Conservation (phyloP, 2,888 invertebrate genomes). For the Automeris io region DNA sequence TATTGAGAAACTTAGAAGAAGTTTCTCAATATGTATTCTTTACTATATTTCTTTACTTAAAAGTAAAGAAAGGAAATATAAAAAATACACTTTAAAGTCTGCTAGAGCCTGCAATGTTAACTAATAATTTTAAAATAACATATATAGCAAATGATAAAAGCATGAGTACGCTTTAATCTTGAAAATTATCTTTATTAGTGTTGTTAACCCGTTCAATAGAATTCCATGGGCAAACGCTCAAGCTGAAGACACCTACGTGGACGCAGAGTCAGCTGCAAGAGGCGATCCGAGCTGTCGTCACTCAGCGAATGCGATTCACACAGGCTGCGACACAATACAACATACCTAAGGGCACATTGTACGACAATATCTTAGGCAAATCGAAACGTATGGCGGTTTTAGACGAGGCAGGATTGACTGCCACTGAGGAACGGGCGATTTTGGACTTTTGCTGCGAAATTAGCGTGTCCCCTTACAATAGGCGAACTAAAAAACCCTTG, state of each 20-base stretch:
- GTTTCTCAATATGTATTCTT: too few species aligned
- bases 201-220: constrained; percentile 39
- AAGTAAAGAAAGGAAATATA: too few species aligned
- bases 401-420: constrained; percentile 80
- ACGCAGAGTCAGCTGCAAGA: constrained; percentile 84
- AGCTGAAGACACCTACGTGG: constrained; percentile 86
- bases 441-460: constrained; percentile 86
- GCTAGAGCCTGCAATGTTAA: too few species aligned
- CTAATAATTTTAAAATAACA: too few species aligned
- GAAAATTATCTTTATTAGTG: constrained; percentile 4
- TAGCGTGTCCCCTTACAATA: constrained; percentile 82
- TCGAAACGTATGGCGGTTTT: constrained; percentile 85
- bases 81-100: too few species aligned
- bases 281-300: constrained; percentile 85
- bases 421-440: constrained; percentile 79
- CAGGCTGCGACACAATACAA: constrained; percentile 83
- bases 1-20: too few species aligned
- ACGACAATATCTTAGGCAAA: constrained; percentile 87
- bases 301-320: constrained; percentile 86
- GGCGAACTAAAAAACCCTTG: constrained; percentile 83
- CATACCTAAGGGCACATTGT: constrained; percentile 86
- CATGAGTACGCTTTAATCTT: neutral
- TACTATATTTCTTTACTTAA: too few species aligned
- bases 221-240: constrained; percentile 79
- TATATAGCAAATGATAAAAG: neutral